These are phyloP conservation scores for Trichechus manatus DNA, from an alignment of 2,113 vertebrate genomes.

Conservation along the genomic window DNA sequence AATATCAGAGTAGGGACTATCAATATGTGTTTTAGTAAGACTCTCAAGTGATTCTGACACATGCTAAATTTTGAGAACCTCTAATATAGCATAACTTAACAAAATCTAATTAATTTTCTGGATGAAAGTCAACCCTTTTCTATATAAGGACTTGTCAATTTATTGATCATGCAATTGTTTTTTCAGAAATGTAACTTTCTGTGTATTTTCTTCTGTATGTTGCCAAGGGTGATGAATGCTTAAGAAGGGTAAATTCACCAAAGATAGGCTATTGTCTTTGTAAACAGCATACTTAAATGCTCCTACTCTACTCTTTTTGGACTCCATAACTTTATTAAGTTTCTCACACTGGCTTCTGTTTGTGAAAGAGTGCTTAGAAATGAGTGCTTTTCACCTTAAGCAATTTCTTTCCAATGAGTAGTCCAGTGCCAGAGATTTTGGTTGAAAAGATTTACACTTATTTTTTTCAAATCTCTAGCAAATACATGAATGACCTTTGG, in stretches of 20 bases:
- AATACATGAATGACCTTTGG: not conserved
- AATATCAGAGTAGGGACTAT: not conserved
- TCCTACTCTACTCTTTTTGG: not conserved
- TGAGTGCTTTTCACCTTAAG: slow-evolving; percentile 2
- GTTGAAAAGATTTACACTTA: not conserved
- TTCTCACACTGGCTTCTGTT: not conserved
- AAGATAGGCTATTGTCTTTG: not conserved
- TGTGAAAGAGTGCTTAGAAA: not conserved
- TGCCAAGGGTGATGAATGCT: not conserved
- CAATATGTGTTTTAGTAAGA: not conserved
- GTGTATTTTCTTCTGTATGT: not conserved
- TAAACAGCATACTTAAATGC: not conserved
- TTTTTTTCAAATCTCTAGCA: not conserved
- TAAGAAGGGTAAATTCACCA: not conserved
- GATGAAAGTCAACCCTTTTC: not conserved
- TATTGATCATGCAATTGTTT: not conserved
- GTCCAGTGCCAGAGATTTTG: not conserved
- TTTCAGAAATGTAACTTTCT: not conserved
- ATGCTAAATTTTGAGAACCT: not conserved
- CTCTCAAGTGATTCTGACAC: not conserved
- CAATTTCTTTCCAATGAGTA: not conserved
- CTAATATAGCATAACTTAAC: not conserved
- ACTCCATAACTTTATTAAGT: not conserved
- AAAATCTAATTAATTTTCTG: not conserved
- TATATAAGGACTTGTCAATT: not conserved